Percentiles rank a stretch among this genome's conserved stretches.
Evolutionary conservation across 2,797 vertebrate genomes (phyloP).

Genomic region (Buceros bicornis): DNA sequence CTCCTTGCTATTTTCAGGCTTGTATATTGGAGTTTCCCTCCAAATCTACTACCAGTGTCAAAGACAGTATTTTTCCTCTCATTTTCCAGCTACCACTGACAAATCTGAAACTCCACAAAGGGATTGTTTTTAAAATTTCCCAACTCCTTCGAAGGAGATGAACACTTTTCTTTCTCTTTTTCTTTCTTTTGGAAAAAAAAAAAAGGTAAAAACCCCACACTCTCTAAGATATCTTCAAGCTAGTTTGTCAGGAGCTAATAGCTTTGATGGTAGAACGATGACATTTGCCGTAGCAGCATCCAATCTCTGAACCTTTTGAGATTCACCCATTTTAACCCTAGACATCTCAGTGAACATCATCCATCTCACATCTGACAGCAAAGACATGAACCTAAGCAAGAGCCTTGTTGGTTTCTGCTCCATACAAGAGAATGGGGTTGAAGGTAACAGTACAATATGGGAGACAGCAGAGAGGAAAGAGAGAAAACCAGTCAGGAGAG

Average conservation of each 20-base stretch:
- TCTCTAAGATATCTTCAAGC: neutral
- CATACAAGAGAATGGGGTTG: conserved; percentile 58
- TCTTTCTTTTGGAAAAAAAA: neutral
- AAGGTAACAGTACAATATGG: neutral
- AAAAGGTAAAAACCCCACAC: neutral
- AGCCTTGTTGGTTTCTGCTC: conserved; percentile 75
- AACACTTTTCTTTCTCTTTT: neutral
- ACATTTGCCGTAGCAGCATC: conserved; percentile 7
- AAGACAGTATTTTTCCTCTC: neutral
- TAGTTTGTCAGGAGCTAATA: neutral
- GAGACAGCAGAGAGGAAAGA: neutral
- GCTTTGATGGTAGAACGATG: neutral
- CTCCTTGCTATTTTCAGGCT: conserved; percentile 18
- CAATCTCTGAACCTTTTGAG: conserved; percentile 43
- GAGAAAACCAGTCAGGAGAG: neutral
- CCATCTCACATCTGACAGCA: conserved; percentile 13
- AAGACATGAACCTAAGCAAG: conserved; percentile 32
- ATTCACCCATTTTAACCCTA: conserved; percentile 61
- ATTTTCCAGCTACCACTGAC: conserved; percentile 1
- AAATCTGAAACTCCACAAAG: neutral
- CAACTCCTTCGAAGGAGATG: neutral
- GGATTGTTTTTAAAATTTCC: neutral
- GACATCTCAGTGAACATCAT: conserved; percentile 47
- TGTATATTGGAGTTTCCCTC: conserved; percentile 2
- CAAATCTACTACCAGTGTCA: neutral